These are phyloP conservation scores for Pangasius krempfi DNA, from an alignment of 2,797 vertebrate genomes.

Conservation along the genomic window DNA sequence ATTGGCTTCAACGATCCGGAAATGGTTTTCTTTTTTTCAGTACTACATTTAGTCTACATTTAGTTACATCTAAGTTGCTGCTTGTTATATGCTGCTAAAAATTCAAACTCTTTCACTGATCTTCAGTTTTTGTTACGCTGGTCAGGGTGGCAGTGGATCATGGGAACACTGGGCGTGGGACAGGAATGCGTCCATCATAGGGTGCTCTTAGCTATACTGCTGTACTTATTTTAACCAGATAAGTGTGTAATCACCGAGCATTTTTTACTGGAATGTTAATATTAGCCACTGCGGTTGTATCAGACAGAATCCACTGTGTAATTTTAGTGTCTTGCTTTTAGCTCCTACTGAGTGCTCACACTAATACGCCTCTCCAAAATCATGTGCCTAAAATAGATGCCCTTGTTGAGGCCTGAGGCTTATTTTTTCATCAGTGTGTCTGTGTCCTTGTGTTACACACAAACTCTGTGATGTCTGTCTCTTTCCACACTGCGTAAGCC, in stretches of 20 bases:
- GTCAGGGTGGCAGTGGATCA: background rate
- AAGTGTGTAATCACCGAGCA: background rate
- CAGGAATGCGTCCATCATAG: background rate
- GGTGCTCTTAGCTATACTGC: background rate
- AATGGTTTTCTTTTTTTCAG: background rate
- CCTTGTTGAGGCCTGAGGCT: constrained; percentile 6
- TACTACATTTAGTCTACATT: background rate
- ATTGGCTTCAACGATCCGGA: background rate
- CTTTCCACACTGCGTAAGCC: constrained; percentile 4
- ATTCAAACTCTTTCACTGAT: background rate
- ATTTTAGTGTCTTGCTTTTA: background rate
- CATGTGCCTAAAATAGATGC: constrained; percentile 45
- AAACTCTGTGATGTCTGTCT: background rate
- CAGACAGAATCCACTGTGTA: background rate
- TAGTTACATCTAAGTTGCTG: background rate
- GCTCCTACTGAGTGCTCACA: background rate
- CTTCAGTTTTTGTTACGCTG: background rate
- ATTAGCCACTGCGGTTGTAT: background rate
- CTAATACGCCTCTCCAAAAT: constrained; percentile 6
- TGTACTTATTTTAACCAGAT: background rate
- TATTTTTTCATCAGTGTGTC: constrained; percentile 6
- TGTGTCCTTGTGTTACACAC: constrained; percentile 9
- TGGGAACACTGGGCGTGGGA: background rate
- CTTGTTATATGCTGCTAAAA: background rate
- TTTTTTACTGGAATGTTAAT: background rate